Conservation (phyloP, 2,113 vertebrate genomes). For the Pyrgilauda ruficollis region DNA sequence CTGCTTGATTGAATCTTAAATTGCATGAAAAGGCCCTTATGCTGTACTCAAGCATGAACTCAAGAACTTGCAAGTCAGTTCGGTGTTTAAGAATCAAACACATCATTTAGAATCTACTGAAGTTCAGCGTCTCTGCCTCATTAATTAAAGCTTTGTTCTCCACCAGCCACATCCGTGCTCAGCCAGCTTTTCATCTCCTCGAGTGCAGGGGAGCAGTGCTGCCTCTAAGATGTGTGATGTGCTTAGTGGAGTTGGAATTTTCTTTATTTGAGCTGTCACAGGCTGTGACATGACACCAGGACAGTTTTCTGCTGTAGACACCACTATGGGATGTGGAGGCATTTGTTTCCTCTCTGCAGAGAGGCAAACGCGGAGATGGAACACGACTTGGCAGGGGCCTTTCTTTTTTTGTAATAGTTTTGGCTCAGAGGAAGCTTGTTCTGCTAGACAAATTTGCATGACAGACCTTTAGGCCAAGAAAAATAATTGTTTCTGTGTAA, state of each 20-base stretch:
- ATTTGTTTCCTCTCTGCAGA: not conserved
- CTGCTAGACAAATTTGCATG: not conserved
- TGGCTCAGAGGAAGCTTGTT: not conserved
- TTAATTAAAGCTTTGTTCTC: conserved; percentile 13
- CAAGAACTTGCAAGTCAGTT: conserved; percentile 37
- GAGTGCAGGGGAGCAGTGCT: not conserved
- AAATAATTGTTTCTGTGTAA: not conserved
- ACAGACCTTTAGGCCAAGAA: not conserved
- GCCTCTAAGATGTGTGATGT: not conserved
- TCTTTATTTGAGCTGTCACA: not conserved
- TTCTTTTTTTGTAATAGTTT: not conserved
- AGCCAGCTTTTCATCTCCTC: not conserved
- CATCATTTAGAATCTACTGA: conserved; percentile 1
- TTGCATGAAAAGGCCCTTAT: conserved; percentile 20
- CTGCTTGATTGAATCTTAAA: conserved; percentile 28
- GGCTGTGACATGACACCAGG: not conserved
- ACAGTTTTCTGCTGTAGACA: not conserved
- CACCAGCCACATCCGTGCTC: not conserved
- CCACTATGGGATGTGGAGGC: not conserved
- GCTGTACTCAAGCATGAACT: conserved; percentile 12
- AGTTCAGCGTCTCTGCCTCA: not conserved
- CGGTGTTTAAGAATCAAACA: conserved; percentile 25
- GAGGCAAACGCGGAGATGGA: not conserved
- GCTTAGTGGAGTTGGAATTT: not conserved
- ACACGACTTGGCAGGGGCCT: not conserved